Base-by-base conservation (phyloP, 2,113 vertebrate genomes). In the Martes martes region DNA sequence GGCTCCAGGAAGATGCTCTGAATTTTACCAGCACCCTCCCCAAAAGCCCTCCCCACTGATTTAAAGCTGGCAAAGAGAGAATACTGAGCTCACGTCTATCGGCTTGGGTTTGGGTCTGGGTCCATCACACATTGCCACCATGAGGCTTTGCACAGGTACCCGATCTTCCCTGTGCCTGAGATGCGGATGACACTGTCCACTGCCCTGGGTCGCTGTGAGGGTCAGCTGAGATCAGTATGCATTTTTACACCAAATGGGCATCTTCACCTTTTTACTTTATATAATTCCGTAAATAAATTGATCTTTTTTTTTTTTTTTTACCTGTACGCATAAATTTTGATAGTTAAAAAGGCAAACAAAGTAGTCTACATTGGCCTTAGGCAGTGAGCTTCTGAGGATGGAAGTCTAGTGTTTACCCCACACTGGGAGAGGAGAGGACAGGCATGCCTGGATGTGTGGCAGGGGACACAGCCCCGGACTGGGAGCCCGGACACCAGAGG, bases 81-180 rank as follows among this genome's bases (percentile, higher is more conserved):
- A 11, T 19, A 36, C 9, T 42, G 45, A 23, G 55, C 19, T 42
- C 59, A 11, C 0, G 1, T 36, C 61, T 55, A 50, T 4, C 6
- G 36, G 16, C 33, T 36, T 42, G 28, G 16, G 31, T 14, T 47
- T 28, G 18, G 55, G 26, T 19, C 14, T 16, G 8, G 47, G 19
- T 21, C 16, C 2, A 0, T 26, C 1, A 11, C n/a, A 39, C 11
- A n/a, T 10, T 13, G 19, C n/a, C 0, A 0, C 47, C 0, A 0
- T 0, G 6, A 6, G 39, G 6, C 85, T 65, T 11, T 52, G 33
- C 55, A 28, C 10, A 6, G 33, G 74, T 7, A 8, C 31, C 4
- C 71, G 13, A 18, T 69, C 67, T 84, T 15, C 1, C 24, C 57
- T 11, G 2, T 3, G n/a, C 21, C 79, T 50, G 16, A 86, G n/a